These are phyloP conservation scores for Gasterosteus aculeatus DNA, from an alignment of 2,113 vertebrate genomes.

Conservation along the genomic window DNA sequence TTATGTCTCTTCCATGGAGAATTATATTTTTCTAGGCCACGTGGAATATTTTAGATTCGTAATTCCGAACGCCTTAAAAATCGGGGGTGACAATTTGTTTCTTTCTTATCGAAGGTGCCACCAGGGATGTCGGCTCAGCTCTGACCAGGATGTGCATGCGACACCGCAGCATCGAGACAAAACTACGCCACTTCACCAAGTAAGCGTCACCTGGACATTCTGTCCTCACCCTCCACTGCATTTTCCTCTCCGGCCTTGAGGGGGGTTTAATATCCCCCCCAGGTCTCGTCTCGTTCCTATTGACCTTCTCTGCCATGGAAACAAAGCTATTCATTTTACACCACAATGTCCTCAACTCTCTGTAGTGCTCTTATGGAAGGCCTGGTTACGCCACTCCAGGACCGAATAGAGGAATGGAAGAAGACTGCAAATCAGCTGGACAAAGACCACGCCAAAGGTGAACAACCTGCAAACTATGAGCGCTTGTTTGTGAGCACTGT, in stretches of 20 bases:
- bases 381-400: conserved; percentile 94
- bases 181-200: conserved; percentile 98
- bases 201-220: conserved; percentile 70
- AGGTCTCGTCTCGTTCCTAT: neutral
- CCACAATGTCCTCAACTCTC: neutral
- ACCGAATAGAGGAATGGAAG: conserved; percentile 98
- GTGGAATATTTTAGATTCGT: neutral
- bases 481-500: neutral
- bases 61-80: neutral
- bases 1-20: neutral
- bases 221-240: neutral
- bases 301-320: conserved; percentile 38
- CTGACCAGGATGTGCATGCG: conserved; percentile 99
- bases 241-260: conserved; percentile 22
- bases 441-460: conserved; percentile 98
- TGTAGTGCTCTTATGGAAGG: conserved; percentile 93
- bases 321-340: conserved; percentile 28
- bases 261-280: neutral
- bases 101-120: conserved; percentile 86
- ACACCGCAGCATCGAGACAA: conserved; percentile 97
- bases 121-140: conserved; percentile 94
- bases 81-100: conserved; percentile 1
- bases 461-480: neutral
- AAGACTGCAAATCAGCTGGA: conserved; percentile 95
- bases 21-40: neutral